phyloP scores from a whole-genome alignment of 2,797 vertebrate genomes.

The Cyclopterus lumpus region DNA sequence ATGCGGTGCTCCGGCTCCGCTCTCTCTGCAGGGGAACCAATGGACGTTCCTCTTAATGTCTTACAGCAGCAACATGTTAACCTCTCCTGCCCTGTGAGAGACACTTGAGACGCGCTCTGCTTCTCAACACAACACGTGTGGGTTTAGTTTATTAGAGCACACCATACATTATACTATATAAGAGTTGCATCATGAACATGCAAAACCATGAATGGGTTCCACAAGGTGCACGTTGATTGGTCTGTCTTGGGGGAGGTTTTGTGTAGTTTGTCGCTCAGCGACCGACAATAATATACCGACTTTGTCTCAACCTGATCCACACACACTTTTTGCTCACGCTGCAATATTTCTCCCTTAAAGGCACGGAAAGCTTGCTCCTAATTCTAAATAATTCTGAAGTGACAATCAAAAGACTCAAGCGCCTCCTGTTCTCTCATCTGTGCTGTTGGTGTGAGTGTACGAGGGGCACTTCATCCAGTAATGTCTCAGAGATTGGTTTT shows the following conservation, averaged over 20 bases:
- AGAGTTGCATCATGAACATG: neutral
- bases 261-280: neutral
- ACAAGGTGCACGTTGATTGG: neutral
- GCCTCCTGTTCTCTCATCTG: conserved; percentile 3
- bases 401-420: conserved; percentile 18
- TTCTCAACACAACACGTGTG: neutral
- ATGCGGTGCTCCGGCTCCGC: conserved; percentile 13
- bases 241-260: neutral
- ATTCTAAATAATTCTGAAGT: conserved; percentile 51
- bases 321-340: conserved; percentile 5
- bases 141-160: conserved; percentile 5
- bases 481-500: conserved; percentile 41
- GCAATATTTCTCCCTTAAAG: conserved; percentile 13
- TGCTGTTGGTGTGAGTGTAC: conserved; percentile 22
- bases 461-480: conserved; percentile 30
- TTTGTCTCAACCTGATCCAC: neutral
- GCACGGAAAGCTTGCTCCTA: conserved; percentile 35
- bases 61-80: conserved; percentile 28
- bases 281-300: neutral
- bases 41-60: conserved; percentile 56
- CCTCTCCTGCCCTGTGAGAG: conserved; percentile 8
- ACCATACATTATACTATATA: neutral
- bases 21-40: conserved; percentile 29
- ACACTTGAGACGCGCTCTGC: conserved; percentile 8
- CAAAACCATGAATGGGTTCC: neutral